A percentile compares a stretch with the other conserved stretches of the same genome.
Evolutionary conservation across 1,140 invertebrate species (phyloP).

Genomic region (Zaprionus africanus): DNA sequence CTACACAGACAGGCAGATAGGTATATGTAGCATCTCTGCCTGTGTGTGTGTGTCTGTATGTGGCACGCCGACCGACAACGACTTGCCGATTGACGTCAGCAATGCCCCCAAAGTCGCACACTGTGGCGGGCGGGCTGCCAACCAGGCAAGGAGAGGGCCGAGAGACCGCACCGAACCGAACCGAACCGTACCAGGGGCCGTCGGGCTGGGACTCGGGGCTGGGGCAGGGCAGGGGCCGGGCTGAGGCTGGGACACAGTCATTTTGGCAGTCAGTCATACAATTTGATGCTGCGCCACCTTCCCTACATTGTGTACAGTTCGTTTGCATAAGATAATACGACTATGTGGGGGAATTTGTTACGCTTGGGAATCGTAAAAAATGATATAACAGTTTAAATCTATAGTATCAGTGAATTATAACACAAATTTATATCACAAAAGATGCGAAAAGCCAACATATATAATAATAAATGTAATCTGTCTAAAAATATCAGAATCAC

Average conservation of each 20-base stretch:
- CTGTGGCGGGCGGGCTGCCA: slow-evolving; percentile 72
- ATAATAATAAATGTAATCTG: not conserved
- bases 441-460: not conserved
- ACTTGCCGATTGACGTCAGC: slow-evolving; percentile 81
- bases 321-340: not conserved
- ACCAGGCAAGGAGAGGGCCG: slow-evolving; percentile 50
- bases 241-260: slow-evolving; percentile 31
- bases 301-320: slow-evolving; percentile 13
- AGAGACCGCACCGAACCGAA: slow-evolving; percentile 29
- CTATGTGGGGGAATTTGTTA: not conserved
- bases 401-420: not conserved
- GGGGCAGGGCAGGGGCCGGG: not conserved
- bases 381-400: not conserved
- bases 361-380: not conserved
- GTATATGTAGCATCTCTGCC: not conserved
- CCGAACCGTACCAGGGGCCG: slow-evolving; percentile 3
- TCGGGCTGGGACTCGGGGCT: not conserved
- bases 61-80: slow-evolving; percentile 75
- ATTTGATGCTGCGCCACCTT: slow-evolving; percentile 58
- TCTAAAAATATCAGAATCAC: too few relatives aligned
- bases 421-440: too few relatives aligned
- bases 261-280: slow-evolving; percentile 79
- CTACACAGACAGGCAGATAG: slow-evolving; percentile 2
- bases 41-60: slow-evolving; percentile 48
- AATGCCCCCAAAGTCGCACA: slow-evolving; percentile 78